These are phyloP conservation scores for Hycleus cichorii DNA, from an alignment of 1,140 invertebrate species.

Conservation along the genomic window DNA sequence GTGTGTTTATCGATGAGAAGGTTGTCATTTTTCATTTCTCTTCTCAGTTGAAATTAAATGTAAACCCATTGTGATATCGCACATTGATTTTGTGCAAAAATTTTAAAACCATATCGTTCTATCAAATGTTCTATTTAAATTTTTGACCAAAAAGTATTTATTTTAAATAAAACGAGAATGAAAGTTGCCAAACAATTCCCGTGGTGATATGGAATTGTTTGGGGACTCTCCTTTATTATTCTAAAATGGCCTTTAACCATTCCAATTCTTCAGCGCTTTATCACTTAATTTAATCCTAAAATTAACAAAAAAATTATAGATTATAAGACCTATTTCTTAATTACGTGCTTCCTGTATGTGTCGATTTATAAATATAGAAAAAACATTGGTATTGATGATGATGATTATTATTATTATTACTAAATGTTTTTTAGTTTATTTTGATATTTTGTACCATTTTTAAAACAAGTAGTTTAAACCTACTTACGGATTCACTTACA, in stretches of 20 bases:
- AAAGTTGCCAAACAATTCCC: no score
- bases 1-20: not conserved
- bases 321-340: slow-evolving; percentile 18
- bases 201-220: not conserved
- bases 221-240: not conserved
- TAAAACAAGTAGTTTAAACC: slow-evolving; percentile 12
- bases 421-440: slow-evolving; percentile 16
- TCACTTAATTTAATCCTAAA: slow-evolving; percentile 10
- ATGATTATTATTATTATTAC: slow-evolving; percentile 3
- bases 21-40: not conserved
- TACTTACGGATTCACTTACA: slow-evolving; percentile 22
- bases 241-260: not conserved
- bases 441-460: slow-evolving; percentile 18
- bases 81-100: slow-evolving; percentile 21
- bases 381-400: no score
- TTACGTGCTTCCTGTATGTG: slow-evolving; percentile 26
- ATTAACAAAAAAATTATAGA: not conserved
- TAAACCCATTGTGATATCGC: slow-evolving; percentile 30
- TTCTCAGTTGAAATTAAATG: slow-evolving; percentile 9
- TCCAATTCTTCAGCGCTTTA: slow-evolving; percentile 1
- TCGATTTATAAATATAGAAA: slow-evolving; percentile 17
- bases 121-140: slow-evolving; percentile 2
- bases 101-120: slow-evolving; percentile 26
- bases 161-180: not conserved
- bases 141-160: slow-evolving; percentile 3